Base-by-base conservation (phyloP, 2,797 vertebrate species). In the Pristis pectinata region DNA sequence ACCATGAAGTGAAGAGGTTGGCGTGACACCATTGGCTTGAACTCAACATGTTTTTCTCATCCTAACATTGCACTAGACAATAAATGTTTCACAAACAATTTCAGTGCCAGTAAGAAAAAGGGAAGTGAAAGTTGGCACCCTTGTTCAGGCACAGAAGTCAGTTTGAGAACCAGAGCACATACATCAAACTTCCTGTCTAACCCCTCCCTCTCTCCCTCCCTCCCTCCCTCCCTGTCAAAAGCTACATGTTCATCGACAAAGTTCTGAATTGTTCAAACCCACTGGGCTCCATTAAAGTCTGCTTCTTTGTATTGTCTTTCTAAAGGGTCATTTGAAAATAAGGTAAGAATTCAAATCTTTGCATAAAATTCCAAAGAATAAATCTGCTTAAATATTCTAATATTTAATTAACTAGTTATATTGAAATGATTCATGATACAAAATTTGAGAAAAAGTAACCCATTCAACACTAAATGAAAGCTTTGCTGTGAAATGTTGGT, bases 41-140 rank as follows among this genome's bases (percentile, higher is more conserved):
- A 67, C 15, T 91, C 37, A 2, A 19, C 53, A 91, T 91, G n/a
- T 67, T 67, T 37, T 67, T 91, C 1, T 67, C n/a, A 67, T 91
- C 87, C 59, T 41, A 64, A 1, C 17, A 17, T 67, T 34, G 59
- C 56, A 61, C 37, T 24, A 67, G 64, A 91, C 9, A 41, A 41
- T 64, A 91, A 67, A 41, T 41, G 9, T 64, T 91, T 91, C 61
- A 67, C 17, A 91, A 91, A 41, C 19, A 91, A 91, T 17, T 22
- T 67, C 2, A 19, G n/a, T 19, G 87, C 87, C 87, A 91, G 41
- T 1, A 91, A 91, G 67, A 91, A 67, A 89, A 22, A 37, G n/a
- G 59, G 87, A 67, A 91, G 17, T 91, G 87, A 91, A 91, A 91
- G 59, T 91, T 91, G 87, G 87, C 87, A 64, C 67, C 41, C 17